phyloP scores from a whole-genome alignment of 92 coral and sea anemone species.

The Muricea muricata region DNA sequence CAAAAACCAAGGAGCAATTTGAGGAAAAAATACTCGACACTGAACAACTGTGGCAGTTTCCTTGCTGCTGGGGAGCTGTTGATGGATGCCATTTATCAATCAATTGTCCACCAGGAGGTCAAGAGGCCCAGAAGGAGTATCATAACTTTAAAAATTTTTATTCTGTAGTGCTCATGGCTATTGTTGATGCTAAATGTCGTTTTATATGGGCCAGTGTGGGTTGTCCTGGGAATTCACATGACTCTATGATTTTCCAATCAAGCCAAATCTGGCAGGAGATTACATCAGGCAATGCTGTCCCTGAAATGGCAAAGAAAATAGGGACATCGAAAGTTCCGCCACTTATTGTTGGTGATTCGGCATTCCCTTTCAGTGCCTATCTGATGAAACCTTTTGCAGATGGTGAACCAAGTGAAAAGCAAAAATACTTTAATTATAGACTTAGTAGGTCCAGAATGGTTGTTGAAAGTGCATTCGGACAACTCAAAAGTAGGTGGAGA shows the following conservation, averaged over 20 bases:
- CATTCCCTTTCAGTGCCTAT: slow-evolving; percentile 19
- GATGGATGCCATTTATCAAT: slow-evolving; percentile 49
- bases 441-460: neutral
- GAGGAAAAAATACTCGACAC: slow-evolving; percentile 40
- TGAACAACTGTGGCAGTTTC: slow-evolving; percentile 55
- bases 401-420: slow-evolving; percentile 15
- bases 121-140: slow-evolving; percentile 45
- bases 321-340: slow-evolving; percentile 31
- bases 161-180: slow-evolving; percentile 47
- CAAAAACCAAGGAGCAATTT: slow-evolving; percentile 36
- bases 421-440: neutral
- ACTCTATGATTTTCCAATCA: slow-evolving; percentile 52
- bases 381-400: slow-evolving; percentile 31
- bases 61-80: slow-evolving; percentile 47
- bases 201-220: slow-evolving; percentile 62
- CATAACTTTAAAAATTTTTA: slow-evolving; percentile 65
- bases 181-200: slow-evolving; percentile 57
- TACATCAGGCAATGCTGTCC: slow-evolving; percentile 31
- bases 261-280: slow-evolving; percentile 47
- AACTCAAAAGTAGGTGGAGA: slow-evolving; percentile 30
- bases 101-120: slow-evolving; percentile 47
- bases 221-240: slow-evolving; percentile 63
- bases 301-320: slow-evolving; percentile 38
- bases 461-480: slow-evolving; percentile 9
- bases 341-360: slow-evolving; percentile 39